Evolutionary conservation across 2,888 invertebrate species (phyloP).

Genomic region (Gastrophysa polygoni): DNA sequence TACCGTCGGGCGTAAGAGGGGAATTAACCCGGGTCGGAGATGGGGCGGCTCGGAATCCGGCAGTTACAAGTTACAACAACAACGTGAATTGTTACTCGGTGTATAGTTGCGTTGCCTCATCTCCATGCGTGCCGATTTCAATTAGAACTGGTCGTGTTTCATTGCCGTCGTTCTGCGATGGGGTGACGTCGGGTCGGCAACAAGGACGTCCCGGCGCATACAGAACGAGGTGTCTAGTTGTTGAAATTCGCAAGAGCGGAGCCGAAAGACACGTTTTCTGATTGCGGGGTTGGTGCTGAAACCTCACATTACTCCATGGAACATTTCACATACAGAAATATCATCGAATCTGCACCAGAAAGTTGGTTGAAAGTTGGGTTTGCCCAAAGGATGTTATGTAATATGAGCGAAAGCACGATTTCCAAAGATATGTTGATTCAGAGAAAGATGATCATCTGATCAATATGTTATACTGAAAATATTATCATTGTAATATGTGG

Average conservation of each 20-base stretch:
- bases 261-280: too few relatives aligned
- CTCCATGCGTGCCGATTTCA: constrained; percentile 38
- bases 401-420: too few relatives aligned
- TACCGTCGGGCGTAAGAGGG: constrained; percentile 21
- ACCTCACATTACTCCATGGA: too few relatives aligned
- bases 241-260: background rate
- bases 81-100: background rate
- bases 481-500: too few relatives aligned
- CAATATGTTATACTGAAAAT: too few relatives aligned
- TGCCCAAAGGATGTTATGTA: too few relatives aligned
- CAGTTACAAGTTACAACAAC: constrained; percentile 17
- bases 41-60: constrained; percentile 27
- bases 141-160: constrained; percentile 39
- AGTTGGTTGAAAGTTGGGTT: too few relatives aligned
- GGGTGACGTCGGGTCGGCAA: background rate
- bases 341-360: too few relatives aligned
- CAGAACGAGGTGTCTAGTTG: background rate
- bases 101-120: constrained; percentile 21
- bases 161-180: constrained; percentile 13
- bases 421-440: too few relatives aligned
- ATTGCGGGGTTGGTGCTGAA: too few relatives aligned
- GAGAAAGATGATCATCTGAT: too few relatives aligned
- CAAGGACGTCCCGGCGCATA: background rate
- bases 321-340: too few relatives aligned
- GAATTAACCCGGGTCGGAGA: constrained; percentile 25